phyloP scores from a whole-genome alignment of 2,888 invertebrate genomes.

The Pterostichus madidus region DNA sequence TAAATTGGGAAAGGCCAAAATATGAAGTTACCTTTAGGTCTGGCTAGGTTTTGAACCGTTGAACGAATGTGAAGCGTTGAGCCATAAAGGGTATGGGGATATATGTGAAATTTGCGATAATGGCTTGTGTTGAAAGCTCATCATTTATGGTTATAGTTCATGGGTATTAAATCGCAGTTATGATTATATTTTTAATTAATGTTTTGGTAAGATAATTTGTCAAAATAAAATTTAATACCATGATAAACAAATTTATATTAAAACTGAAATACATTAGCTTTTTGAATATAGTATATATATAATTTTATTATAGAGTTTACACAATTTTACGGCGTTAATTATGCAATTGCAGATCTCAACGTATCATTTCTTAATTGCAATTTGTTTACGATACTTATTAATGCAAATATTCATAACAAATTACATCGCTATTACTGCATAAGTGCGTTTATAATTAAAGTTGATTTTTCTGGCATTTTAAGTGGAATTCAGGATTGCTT shows the following conservation, averaged over 20 bases:
- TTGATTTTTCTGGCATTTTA: no score
- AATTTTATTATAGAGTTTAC: no score
- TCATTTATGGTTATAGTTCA: constrained; percentile 12
- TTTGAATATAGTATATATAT: no score
- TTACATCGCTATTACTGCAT: no score
- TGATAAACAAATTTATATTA: neutral
- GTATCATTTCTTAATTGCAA: no score
- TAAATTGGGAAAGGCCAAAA: neutral
- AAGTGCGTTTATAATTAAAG: no score
- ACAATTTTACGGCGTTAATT: no score
- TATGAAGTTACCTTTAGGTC: neutral
- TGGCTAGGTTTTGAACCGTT: neutral
- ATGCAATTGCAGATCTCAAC: no score
- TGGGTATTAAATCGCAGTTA: constrained; percentile 9
- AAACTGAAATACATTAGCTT: no score
- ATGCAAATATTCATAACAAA: no score
- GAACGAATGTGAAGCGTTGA: neutral
- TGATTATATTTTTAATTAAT: constrained; percentile 12
- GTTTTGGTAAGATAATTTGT: constrained; percentile 8
- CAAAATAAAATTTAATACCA: constrained; percentile 4
- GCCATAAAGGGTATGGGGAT: constrained; percentile 5
- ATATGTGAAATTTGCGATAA: constrained; percentile 15
- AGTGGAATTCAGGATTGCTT: no score
- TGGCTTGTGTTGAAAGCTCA: constrained; percentile 8
- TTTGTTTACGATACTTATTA: no score